A percentile compares a stretch with the other conserved stretches of the same genome.
These are phyloP conservation scores for Desmodus rotundus DNA, from an alignment of 2,113 vertebrate genomes.

Conservation along the genomic window DNA sequence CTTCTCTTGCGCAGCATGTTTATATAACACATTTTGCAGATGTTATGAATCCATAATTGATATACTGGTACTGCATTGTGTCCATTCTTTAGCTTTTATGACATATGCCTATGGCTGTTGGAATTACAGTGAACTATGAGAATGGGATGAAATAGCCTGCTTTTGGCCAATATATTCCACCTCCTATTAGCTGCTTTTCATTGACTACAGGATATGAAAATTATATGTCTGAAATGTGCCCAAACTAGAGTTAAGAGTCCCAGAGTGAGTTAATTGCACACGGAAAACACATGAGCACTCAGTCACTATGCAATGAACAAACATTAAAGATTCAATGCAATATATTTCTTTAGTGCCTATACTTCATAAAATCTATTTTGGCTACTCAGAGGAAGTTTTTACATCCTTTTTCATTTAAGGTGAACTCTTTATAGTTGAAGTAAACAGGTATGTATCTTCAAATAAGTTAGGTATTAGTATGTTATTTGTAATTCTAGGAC, in stretches of 20 bases:
- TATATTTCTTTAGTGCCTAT: not conserved
- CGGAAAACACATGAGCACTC: not conserved
- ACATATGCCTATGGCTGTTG: not conserved
- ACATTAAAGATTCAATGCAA: not conserved
- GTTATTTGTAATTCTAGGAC: not conserved
- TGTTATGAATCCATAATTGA: not conserved
- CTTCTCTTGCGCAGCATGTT: not conserved
- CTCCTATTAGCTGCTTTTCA: constrained; percentile 4
- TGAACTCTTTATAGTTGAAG: not conserved
- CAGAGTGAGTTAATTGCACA: not conserved
- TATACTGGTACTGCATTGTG: not conserved
- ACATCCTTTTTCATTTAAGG: not conserved
- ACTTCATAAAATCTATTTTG: not conserved
- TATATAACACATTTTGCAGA: not conserved
- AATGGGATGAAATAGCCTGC: not conserved
- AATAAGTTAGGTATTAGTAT: not conserved
- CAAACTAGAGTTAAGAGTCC: not conserved
- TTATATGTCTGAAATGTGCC: not conserved
- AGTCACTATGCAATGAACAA: not conserved
- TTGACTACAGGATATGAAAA: not conserved
- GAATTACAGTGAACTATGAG: not conserved
- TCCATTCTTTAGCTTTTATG: not conserved
- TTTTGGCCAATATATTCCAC: not conserved
- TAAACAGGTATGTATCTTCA: not conserved
- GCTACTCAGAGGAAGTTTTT: constrained; percentile 14